A percentile compares a stretch with the other conserved stretches of the same genome.
Evolutionary conservation across 2,113 vertebrate species (phyloP).

Genomic region (Leucoraja erinaceus): DNA sequence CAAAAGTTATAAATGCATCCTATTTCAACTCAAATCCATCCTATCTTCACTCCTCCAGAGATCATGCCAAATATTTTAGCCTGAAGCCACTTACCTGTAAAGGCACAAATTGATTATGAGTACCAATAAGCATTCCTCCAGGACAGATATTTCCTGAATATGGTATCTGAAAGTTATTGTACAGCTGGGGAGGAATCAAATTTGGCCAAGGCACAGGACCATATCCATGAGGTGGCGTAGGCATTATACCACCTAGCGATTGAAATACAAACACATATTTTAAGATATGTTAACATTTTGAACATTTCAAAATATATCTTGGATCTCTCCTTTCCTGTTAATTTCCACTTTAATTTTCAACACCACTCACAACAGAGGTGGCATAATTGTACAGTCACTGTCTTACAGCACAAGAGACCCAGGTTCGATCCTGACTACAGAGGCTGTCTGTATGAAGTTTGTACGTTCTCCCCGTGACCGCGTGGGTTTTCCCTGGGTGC

Average conservation of each 20-base stretch:
- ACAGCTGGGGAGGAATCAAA: constrained; percentile 59
- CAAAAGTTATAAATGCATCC: background rate
- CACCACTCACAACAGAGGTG: too few species aligned
- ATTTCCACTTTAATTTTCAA: background rate
- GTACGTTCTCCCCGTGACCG: too few species aligned
- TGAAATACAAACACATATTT: constrained; percentile 41
- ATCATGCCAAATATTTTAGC: background rate
- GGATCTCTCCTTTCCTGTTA: background rate
- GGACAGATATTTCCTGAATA: constrained; percentile 62
- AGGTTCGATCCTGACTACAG: too few species aligned
- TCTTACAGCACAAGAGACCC: too few species aligned
- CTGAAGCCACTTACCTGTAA: constrained; percentile 68
- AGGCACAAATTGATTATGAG: constrained; percentile 92
- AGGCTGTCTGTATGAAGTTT: too few species aligned
- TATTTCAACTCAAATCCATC: background rate
- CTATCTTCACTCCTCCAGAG: background rate
- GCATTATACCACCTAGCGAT: constrained; percentile 62
- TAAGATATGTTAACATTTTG: background rate
- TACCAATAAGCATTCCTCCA: constrained; percentile 61
- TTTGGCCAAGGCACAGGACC: constrained; percentile 69
- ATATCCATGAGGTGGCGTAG: constrained; percentile 66
- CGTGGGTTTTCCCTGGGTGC: too few species aligned
- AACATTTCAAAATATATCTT: background rate
- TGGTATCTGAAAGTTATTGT: constrained; percentile 68
- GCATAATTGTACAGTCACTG: too few species aligned